These are phyloP conservation scores for Menidia beryllina DNA, from an alignment of 2,113 vertebrate species.

Conservation along the genomic window DNA sequence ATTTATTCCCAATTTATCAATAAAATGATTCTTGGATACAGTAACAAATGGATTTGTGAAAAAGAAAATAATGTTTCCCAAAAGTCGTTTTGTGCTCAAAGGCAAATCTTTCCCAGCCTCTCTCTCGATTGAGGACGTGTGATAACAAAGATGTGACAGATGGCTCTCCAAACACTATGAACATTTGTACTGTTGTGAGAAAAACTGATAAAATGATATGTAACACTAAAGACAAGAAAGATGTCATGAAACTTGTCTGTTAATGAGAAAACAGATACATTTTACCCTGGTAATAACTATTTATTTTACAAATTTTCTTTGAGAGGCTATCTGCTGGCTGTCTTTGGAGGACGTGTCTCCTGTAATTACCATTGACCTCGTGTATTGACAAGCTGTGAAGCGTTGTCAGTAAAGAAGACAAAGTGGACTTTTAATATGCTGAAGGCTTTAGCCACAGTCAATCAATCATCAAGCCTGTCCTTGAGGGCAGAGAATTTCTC, in stretches of 20 bases:
- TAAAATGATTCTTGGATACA: background rate
- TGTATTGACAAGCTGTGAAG: constrained; percentile 42
- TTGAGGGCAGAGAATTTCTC: constrained; percentile 55
- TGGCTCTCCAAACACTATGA: constrained; percentile 29
- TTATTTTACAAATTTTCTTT: constrained; percentile 34
- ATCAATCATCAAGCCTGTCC: constrained; percentile 69
- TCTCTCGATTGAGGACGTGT: no score
- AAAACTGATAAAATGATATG: constrained; percentile 38
- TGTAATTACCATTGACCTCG: constrained; percentile 56
- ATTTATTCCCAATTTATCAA: background rate
- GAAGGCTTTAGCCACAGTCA: constrained; percentile 61
- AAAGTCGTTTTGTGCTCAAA: constrained; percentile 25
- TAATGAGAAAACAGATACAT: constrained; percentile 6
- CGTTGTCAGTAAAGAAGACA: constrained; percentile 61
- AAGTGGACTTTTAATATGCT: constrained; percentile 58
- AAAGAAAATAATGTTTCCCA: constrained; percentile 10
- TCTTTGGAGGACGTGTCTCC: constrained; percentile 42
- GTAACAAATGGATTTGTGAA: background rate
- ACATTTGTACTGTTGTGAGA: constrained; percentile 17
- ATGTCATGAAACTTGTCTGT: constrained; percentile 24
- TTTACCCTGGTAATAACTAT: constrained; percentile 10
- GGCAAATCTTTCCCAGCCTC: constrained; percentile 11
- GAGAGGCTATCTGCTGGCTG: constrained; percentile 26
- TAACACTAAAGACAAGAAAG: constrained; percentile 10
- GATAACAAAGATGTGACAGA: constrained; percentile 34